phyloP scores from a whole-genome alignment of 2,888 invertebrate species.

The Matsumyia berberina region DNA sequence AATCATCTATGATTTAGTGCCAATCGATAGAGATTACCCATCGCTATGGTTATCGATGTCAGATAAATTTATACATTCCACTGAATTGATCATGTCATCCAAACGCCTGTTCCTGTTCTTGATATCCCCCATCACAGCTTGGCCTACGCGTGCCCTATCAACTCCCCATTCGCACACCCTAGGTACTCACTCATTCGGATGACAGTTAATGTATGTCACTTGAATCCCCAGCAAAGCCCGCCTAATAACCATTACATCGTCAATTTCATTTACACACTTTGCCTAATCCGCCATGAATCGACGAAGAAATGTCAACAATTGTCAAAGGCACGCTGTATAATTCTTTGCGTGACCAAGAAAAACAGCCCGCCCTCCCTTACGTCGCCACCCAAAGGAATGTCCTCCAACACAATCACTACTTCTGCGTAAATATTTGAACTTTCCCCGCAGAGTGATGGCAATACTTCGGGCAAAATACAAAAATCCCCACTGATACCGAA shows the following conservation, averaged over 20 bases:
- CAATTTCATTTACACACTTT: constrained; percentile 65
- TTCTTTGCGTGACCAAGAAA: constrained; percentile 33
- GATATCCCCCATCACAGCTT: not conserved
- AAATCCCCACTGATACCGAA: constrained; percentile 30
- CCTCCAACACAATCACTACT: constrained; percentile 50
- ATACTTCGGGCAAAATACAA: constrained; percentile 41
- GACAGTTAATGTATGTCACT: constrained; percentile 46
- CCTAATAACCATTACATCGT: constrained; percentile 57
- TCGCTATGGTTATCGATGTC: constrained; percentile 3
- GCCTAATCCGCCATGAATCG: constrained; percentile 54
- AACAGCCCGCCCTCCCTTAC: not conserved
- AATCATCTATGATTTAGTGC: constrained; percentile 11
- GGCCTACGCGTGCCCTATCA: not conserved
- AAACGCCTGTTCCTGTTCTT: not conserved
- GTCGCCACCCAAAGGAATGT: not conserved
- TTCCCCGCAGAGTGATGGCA: constrained; percentile 19
- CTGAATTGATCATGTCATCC: not conserved
- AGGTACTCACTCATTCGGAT: constrained; percentile 39
- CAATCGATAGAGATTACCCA: constrained; percentile 2
- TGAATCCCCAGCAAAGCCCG: constrained; percentile 36
- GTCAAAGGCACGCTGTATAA: constrained; percentile 46
- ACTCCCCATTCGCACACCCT: constrained; percentile 1
- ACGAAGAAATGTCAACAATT: constrained; percentile 65
- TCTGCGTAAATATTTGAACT: constrained; percentile 68
- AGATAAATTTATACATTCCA: constrained; percentile 14